Evolutionary conservation across 2,888 invertebrate genomes (phyloP).

Genomic region (Operophtera brumata): DNA sequence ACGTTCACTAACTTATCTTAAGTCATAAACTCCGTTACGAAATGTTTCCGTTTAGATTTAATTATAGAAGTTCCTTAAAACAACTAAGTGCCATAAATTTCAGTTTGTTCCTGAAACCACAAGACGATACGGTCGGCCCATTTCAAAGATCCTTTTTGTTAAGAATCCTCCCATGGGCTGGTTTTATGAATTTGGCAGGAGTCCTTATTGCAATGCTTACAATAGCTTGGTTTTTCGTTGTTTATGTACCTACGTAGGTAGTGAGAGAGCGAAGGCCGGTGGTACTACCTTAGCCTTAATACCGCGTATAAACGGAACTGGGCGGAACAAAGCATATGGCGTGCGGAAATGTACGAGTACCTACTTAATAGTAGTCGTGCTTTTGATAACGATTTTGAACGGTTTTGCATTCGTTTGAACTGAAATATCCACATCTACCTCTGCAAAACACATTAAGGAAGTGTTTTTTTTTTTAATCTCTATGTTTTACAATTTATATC

Average conservation of each 20-base stretch:
- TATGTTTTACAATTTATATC: too few relatives aligned
- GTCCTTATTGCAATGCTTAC: slow-evolving; percentile 36
- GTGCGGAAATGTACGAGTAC: slow-evolving; percentile 32
- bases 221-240: slow-evolving; percentile 35
- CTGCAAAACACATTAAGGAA: neutral
- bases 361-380: slow-evolving; percentile 22
- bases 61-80: slow-evolving; percentile 9
- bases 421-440: too few relatives aligned
- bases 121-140: slow-evolving; percentile 26
- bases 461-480: too few relatives aligned
- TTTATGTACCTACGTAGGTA: slow-evolving; percentile 31
- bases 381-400: slow-evolving; percentile 23
- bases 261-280: slow-evolving; percentile 38
- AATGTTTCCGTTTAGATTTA: slow-evolving; percentile 4
- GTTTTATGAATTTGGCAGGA: neutral
- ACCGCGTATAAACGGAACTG: slow-evolving; percentile 29
- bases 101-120: slow-evolving; percentile 37
- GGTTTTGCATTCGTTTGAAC: slow-evolving; percentile 1
- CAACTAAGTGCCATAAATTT: slow-evolving; percentile 12
- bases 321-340: slow-evolving; percentile 40
- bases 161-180: neutral
- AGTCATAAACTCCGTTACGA: neutral
- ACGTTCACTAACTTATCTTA: slow-evolving; percentile 19
- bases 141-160: slow-evolving; percentile 33
- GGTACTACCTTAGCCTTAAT: slow-evolving; percentile 36